phyloP scores from a whole-genome alignment of 1,140 invertebrate species.

The Diuraphis noxia region DNA sequence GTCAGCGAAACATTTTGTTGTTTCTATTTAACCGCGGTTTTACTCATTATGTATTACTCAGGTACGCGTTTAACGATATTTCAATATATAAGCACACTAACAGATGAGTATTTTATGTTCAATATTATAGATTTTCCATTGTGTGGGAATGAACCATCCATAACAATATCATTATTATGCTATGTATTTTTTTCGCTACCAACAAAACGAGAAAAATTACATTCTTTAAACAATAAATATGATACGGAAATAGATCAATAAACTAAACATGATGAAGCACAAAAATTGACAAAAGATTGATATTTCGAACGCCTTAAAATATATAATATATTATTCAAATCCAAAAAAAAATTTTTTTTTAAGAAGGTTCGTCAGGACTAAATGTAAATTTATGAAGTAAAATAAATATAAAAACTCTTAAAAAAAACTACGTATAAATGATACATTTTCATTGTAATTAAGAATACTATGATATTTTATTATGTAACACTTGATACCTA shows the following conservation, averaged over 20 bases:
- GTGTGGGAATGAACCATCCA: not conserved
- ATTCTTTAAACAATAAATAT: not conserved
- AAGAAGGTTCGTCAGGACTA: not conserved
- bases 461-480: not conserved
- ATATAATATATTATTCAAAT: not conserved
- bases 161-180: conserved; percentile 2
- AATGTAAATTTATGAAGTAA: too few species aligned
- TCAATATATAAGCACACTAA: not conserved
- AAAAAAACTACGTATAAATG: not conserved
- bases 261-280: not conserved
- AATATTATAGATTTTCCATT: not conserved
- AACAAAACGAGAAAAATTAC: not conserved
- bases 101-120: not conserved
- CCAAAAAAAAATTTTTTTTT: too few species aligned
- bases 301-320: not conserved
- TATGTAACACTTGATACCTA: not conserved
- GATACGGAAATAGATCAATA: not conserved
- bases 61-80: not conserved
- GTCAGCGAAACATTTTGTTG: not conserved
- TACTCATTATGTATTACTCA: not conserved
- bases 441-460: not conserved
- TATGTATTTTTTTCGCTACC: not conserved
- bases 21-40: not conserved
- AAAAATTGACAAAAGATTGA: not conserved
- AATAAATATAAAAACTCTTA: not conserved